Conservation (phyloP, 2,113 vertebrate genomes). For the Alectura lathami region DNA sequence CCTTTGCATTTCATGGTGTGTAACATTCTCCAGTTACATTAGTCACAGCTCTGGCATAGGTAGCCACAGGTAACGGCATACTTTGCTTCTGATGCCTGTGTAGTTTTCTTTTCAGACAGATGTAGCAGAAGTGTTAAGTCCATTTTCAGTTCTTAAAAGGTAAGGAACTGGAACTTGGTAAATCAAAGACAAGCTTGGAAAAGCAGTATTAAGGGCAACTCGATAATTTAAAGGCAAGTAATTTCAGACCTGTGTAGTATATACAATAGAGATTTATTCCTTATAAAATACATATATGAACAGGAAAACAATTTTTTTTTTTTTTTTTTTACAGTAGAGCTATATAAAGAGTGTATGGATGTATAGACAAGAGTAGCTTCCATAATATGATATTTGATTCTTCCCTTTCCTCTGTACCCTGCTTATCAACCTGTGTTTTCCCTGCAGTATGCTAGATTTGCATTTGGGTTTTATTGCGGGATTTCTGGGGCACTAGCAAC, state of each 20-base stretch:
- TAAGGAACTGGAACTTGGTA: conserved; percentile 27
- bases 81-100: background rate
- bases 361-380: background rate
- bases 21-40: background rate
- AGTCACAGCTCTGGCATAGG: background rate
- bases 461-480: background rate
- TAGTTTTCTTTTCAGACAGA: background rate
- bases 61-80: background rate
- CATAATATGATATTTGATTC: background rate
- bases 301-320: background rate
- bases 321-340: background rate
- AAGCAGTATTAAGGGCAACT: background rate
- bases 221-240: background rate
- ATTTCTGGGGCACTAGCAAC: background rate
- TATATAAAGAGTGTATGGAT: background rate
- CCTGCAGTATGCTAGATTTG: background rate
- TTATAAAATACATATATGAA: background rate
- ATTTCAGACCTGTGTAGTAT: background rate
- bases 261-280: background rate
- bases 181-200: conserved; percentile 6
- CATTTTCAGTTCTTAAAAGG: background rate
- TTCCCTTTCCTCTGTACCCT: background rate
- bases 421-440: background rate
- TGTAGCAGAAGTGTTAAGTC: background rate
- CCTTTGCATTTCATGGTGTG: background rate